Evolutionary conservation across 2,888 invertebrate genomes (phyloP).

Genomic region (Callyntrura sp.): DNA sequence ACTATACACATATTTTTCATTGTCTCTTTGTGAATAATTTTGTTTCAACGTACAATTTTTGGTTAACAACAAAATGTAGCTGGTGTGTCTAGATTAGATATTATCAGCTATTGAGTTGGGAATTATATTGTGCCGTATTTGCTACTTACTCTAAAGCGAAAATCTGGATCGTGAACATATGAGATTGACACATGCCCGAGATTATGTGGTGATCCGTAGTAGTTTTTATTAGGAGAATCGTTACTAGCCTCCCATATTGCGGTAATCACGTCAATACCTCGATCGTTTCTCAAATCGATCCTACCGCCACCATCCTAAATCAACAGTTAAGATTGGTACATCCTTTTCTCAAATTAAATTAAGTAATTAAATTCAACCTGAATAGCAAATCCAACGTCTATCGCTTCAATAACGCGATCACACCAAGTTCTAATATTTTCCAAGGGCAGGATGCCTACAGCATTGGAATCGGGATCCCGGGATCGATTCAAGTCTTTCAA

Average conservation of each 20-base stretch:
- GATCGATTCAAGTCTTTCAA: conserved; percentile 21
- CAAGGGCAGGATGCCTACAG: background rate
- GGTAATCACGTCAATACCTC: conserved; percentile 89
- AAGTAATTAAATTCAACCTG: conserved; percentile 9
- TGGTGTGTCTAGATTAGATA: no score
- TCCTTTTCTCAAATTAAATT: background rate
- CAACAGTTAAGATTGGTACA: background rate
- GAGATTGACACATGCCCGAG: conserved; percentile 92
- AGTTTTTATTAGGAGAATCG: conserved; percentile 80
- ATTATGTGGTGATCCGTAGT: conserved; percentile 90
- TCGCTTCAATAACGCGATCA: conserved; percentile 90
- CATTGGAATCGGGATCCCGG: conserved; percentile 16
- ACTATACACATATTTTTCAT: no score
- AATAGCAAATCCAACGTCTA: conserved; percentile 87
- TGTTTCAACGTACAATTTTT: no score
- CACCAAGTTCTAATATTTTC: conserved; percentile 87
- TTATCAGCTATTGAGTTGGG: no score
- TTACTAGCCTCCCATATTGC: conserved; percentile 89
- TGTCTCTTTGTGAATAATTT: no score
- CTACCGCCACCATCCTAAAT: conserved; percentile 54
- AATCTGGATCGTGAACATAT: conserved; percentile 93
- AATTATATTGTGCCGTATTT: no score
- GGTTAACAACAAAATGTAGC: no score
- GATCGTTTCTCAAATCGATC: conserved; percentile 38
- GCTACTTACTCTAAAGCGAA: conserved; percentile 86